phyloP scores from a whole-genome alignment of 2,113 vertebrate genomes.

The Balaenoptera acutorostrata region DNA sequence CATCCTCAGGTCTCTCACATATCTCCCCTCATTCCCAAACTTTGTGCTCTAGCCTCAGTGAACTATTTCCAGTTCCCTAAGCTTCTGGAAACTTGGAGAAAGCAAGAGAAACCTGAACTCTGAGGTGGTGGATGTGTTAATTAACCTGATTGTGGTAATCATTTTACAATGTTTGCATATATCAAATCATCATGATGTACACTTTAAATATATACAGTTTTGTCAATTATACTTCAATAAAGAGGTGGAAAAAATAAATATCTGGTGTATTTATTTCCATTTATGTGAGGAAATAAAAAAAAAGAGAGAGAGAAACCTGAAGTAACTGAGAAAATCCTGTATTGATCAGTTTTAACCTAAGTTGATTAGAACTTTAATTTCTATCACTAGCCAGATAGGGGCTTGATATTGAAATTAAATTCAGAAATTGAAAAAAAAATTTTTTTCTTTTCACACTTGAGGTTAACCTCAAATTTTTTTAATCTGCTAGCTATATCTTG shows the following conservation, averaged over 20 bases:
- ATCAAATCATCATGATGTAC: not conserved
- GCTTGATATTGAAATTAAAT: constrained; percentile 17
- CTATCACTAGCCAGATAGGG: not conserved
- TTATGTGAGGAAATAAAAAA: not conserved
- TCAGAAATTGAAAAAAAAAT: not conserved
- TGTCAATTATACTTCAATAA: not conserved
- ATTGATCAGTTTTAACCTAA: not conserved
- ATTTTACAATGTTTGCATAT: not conserved
- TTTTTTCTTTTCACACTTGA: not conserved
- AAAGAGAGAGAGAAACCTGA: not conserved
- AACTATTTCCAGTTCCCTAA: not conserved
- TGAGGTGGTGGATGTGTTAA: not conserved
- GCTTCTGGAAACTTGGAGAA: not conserved
- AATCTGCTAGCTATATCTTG: not conserved
- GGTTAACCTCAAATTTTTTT: not conserved
- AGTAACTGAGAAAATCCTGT: not conserved
- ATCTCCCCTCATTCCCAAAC: not conserved
- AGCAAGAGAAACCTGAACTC: not conserved
- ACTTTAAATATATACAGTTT: not conserved
- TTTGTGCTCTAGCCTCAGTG: not conserved
- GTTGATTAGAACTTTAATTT: constrained; percentile 10
- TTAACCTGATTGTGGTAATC: not conserved
- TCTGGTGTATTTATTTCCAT: not conserved
- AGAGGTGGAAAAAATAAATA: not conserved
- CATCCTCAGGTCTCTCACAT: not conserved